Evolutionary conservation across 2,888 invertebrate species (phyloP).

Genomic region (Choristoneura rosaceana): DNA sequence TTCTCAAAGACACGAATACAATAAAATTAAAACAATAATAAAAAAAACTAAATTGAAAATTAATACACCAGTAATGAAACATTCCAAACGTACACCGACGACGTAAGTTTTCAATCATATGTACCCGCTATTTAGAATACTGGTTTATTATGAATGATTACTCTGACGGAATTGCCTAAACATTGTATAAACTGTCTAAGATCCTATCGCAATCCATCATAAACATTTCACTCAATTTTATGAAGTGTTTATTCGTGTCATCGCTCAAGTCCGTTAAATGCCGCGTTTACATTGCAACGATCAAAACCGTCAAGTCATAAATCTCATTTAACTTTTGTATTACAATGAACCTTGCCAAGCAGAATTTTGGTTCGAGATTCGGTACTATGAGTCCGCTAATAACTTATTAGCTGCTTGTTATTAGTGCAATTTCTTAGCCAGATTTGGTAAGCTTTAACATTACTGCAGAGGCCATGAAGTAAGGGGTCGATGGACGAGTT

Average conservation of each 20-base stretch:
- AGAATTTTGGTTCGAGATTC: not conserved
- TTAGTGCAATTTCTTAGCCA: too few species aligned
- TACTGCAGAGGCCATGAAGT: too few species aligned
- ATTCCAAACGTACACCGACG: not conserved
- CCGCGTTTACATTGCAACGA: not conserved
- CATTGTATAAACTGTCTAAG: conserved; percentile 28
- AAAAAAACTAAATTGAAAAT: not conserved
- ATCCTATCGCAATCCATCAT: conserved; percentile 25
- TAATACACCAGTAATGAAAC: not conserved
- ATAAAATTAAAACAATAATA: too few species aligned
- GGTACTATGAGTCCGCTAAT: not conserved
- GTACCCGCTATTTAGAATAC: not conserved
- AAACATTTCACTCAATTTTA: conserved; percentile 32
- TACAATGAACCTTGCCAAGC: not conserved
- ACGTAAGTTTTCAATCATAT: not conserved
- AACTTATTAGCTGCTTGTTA: too few species aligned
- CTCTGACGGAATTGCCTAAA: conserved; percentile 25
- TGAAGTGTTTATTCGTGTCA: conserved; percentile 29
- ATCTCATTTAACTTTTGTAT: conserved; percentile 6
- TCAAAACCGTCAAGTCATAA: conserved; percentile 1
- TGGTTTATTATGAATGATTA: conserved; percentile 33
- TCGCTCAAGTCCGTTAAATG: conserved; percentile 10
- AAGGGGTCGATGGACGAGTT: too few species aligned
- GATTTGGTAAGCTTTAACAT: too few species aligned
- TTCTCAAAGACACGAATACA: too few species aligned